Conservation (phyloP, 2,888 invertebrate species). For the Parapristionchus giblindavisi region DNA sequence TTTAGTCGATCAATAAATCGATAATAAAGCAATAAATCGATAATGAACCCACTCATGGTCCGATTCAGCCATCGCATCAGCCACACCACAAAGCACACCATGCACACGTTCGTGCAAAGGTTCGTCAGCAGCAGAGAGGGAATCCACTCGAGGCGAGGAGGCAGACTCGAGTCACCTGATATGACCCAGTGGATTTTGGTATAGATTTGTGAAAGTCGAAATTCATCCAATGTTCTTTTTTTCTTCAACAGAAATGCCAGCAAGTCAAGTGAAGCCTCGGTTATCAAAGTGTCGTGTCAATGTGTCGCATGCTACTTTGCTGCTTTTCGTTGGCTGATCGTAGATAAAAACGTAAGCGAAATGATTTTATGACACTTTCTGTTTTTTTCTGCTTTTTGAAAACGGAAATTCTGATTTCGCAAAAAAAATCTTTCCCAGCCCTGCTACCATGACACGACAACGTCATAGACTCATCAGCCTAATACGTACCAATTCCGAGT, state of each 20-base stretch:
- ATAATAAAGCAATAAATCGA: no score
- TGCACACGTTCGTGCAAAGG: no score
- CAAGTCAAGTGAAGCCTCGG: neutral
- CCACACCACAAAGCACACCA: neutral
- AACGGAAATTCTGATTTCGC: neutral
- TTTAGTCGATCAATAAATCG: no score
- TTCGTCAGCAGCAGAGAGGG: neutral
- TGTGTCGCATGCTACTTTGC: neutral
- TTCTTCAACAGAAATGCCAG: neutral
- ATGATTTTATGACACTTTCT: neutral
- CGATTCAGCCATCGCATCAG: neutral
- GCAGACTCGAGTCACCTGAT: constrained; percentile 22
- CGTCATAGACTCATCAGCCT: neutral
- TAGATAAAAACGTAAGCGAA: neutral
- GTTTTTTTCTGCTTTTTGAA: no score
- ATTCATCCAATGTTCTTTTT: neutral
- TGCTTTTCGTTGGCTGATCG: no score
- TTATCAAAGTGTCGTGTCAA: neutral
- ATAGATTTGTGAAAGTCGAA: neutral
- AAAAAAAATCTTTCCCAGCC: no score
- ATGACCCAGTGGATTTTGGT: neutral
- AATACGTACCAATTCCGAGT: constrained; percentile 5
- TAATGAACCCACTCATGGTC: neutral
- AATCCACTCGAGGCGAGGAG: constrained; percentile 5
- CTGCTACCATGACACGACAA: no score